These are phyloP conservation scores for Nineta flava DNA, from an alignment of 2,888 invertebrate species.

Conservation along the genomic window DNA sequence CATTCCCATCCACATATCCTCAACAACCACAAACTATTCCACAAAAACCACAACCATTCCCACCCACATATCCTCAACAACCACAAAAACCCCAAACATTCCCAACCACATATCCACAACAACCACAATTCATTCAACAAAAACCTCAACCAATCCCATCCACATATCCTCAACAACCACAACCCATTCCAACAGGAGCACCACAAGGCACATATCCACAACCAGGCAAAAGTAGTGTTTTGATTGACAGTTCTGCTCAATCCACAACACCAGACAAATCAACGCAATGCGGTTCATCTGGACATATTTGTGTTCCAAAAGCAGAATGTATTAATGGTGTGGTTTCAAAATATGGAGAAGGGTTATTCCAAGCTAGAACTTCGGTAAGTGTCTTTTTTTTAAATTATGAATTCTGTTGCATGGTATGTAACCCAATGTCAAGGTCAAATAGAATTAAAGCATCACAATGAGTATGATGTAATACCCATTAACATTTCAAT, in stretches of 20 bases:
- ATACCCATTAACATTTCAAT: too few species aligned
- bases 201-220: slow-evolving; percentile 22
- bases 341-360: slow-evolving; percentile 32
- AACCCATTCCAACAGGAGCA: slow-evolving; percentile 5
- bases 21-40: background rate
- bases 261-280: slow-evolving; percentile 23
- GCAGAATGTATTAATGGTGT: slow-evolving; percentile 44
- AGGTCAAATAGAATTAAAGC: too few species aligned
- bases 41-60: slow-evolving; percentile 1
- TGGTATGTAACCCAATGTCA: background rate
- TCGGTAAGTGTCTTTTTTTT: slow-evolving; percentile 34
- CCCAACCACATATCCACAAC: background rate
- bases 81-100: background rate
- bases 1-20: background rate
- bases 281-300: slow-evolving; percentile 38
- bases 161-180: background rate
- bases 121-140: slow-evolving; percentile 1
- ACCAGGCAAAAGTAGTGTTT: slow-evolving; percentile 26
- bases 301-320: slow-evolving; percentile 42
- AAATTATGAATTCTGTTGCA: background rate
- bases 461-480: too few species aligned
- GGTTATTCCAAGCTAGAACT: slow-evolving; percentile 31
- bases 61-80: background rate
- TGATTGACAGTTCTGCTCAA: slow-evolving; percentile 20
- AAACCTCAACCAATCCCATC: slow-evolving; percentile 1